These are phyloP conservation scores for Lasioglossum pauxillum DNA, from an alignment of 2,888 invertebrate genomes.

Conservation along the genomic window DNA sequence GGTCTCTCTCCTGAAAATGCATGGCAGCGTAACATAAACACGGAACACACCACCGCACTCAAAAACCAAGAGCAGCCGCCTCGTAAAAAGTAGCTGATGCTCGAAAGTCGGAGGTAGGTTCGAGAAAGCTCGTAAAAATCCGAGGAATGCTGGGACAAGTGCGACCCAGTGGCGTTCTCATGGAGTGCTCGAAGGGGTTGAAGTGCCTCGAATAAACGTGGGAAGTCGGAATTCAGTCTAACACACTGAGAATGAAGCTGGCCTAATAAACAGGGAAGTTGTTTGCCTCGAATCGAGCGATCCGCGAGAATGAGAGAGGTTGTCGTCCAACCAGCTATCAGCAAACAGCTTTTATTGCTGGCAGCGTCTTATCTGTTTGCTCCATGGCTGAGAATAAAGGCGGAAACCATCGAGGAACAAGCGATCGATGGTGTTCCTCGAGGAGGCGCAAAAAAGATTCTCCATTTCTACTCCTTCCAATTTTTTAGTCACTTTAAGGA, in stretches of 20 bases:
- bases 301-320: background rate
- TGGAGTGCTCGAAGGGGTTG: background rate
- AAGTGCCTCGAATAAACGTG: background rate
- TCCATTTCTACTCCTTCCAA: no score
- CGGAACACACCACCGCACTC: background rate
- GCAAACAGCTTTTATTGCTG: slow-evolving; percentile 15
- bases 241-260: background rate
- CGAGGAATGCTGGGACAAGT: background rate
- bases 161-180: background rate
- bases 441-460: no score
- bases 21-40: background rate
- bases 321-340: slow-evolving; percentile 10
- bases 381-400: background rate
- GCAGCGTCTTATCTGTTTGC: slow-evolving; percentile 16
- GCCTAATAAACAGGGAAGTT: background rate
- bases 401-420: background rate
- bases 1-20: background rate
- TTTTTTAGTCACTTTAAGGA: no score
- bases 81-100: background rate
- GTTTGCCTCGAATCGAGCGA: background rate
- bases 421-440: background rate
- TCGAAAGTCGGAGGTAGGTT: background rate
- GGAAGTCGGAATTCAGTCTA: background rate
- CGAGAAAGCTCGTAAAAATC: background rate
- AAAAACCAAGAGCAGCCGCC: background rate